Evolutionary conservation across 23 tunicate genomes (phyloP), one percentile per base, ranked within the genome.

Genomic region (Ciona savignyi): DNA sequence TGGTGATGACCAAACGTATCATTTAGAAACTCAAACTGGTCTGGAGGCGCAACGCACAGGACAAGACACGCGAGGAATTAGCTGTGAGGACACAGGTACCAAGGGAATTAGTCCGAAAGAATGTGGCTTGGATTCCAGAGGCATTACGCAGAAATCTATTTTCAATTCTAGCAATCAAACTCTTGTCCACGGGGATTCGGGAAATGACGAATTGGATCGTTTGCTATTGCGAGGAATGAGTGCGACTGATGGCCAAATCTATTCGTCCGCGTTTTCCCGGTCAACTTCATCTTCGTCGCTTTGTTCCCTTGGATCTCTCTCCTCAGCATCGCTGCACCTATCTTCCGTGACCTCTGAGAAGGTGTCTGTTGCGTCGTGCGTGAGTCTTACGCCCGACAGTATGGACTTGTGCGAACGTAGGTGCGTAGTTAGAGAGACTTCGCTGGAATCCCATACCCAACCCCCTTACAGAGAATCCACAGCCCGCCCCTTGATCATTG

Each of bases 211-310:
- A 6, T 42, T 42, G 15, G 56, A 42, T 15, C 56, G 56, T 6
- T 9, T 42, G 56, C 11, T 42, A 42, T n/a, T n/a, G n/a, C 56
- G 56, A 6, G 56, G 56, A 42, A 15, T 15, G 15, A 9, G 15
- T 42, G 15, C 56, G 56, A 15, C 56, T 9, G 56, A 42, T 42
- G 56, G 9, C 15, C 15, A 9, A 23, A 26, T 25, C 2, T 51
- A 32, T 3, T 30, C 74, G 0, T 35, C 77, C 25, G 33, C 69
- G 25, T 65, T 73, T 1, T 66, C 74, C 56, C 24, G 30, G 51
- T 81, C 85, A 30, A 72, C 85, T 35, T 81, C 85, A 4, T 64
- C 72, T n/a, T 62, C 66, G 4, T 81, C 85, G 6, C 65, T 81
- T 9, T 70, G 77, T 20, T 81, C 85, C 29, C 34, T 81, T 6